These are phyloP conservation scores for Sebastes cheni DNA, from an alignment of 2,797 vertebrate species.

Conservation along the genomic window DNA sequence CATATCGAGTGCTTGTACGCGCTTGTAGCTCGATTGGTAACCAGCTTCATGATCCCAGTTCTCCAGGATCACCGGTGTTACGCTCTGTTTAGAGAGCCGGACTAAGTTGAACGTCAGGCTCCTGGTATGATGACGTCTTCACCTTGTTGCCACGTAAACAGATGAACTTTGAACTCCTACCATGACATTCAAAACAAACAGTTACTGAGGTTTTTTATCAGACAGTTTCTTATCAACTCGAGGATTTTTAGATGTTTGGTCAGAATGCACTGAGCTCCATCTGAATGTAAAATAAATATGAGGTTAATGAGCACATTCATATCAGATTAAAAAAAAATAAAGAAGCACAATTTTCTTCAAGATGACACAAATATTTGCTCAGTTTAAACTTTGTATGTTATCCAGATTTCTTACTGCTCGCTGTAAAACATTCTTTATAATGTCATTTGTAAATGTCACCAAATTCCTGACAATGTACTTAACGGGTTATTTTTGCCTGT, in stretches of 20 bases:
- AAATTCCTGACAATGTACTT: background rate
- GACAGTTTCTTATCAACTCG: background rate
- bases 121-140: background rate
- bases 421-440: background rate
- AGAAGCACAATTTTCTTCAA: background rate
- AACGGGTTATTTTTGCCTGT: background rate
- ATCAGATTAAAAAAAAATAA: background rate
- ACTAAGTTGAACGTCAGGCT: background rate
- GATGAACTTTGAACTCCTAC: conserved; percentile 32
- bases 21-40: background rate
- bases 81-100: background rate
- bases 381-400: background rate
- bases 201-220: background rate
- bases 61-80: background rate
- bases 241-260: background rate
- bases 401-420: background rate
- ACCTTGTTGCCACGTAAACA: background rate
- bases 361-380: background rate
- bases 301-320: background rate
- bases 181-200: background rate
- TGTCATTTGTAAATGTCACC: background rate
- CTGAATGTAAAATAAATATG: background rate
- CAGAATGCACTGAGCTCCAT: background rate
- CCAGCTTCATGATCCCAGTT: background rate
- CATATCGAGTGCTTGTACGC: background rate